Percentiles rank a stretch among this genome's conserved stretches.
phyloP scores from a whole-genome alignment of 2,113 vertebrate species.

The Chinchilla lanigera region DNA sequence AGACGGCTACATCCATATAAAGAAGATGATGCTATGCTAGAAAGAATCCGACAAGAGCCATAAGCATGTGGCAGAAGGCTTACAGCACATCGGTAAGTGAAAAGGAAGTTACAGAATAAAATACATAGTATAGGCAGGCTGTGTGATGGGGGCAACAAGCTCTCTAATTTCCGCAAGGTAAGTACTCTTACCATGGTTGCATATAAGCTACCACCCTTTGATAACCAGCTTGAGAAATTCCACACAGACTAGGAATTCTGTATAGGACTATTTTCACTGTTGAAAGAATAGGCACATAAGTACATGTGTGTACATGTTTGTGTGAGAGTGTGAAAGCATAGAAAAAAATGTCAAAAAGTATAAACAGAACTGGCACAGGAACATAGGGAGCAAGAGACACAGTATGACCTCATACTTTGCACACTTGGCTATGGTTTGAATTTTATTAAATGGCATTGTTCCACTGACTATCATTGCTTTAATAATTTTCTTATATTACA shows the following conservation, averaged over 20 bases:
- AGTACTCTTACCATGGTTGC: background rate
- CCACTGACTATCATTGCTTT: background rate
- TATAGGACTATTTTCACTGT: background rate
- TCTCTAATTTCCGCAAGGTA: background rate
- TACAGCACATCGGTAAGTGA: background rate
- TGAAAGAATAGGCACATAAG: background rate
- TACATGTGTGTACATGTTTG: background rate
- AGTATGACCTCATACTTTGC: background rate
- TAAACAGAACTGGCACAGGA: background rate
- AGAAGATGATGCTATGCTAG: background rate
- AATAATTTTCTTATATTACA: constrained; percentile 16
- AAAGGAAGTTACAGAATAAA: constrained; percentile 9
- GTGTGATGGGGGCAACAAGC: background rate
- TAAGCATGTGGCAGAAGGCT: background rate
- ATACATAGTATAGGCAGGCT: background rate
- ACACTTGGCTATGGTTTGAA: background rate
- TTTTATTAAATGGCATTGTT: background rate
- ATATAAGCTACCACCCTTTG: background rate
- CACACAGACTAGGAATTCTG: background rate
- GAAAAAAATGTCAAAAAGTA: background rate
- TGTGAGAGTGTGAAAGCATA: background rate
- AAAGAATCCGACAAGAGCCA: background rate
- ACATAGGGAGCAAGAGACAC: background rate
- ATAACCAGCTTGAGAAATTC: background rate
- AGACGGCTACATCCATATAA: background rate